Evolutionary conservation across 2,797 vertebrate species (phyloP), one percentile per base, ranked within the genome.

Genomic region (Enteromius afrohamiltoni): DNA sequence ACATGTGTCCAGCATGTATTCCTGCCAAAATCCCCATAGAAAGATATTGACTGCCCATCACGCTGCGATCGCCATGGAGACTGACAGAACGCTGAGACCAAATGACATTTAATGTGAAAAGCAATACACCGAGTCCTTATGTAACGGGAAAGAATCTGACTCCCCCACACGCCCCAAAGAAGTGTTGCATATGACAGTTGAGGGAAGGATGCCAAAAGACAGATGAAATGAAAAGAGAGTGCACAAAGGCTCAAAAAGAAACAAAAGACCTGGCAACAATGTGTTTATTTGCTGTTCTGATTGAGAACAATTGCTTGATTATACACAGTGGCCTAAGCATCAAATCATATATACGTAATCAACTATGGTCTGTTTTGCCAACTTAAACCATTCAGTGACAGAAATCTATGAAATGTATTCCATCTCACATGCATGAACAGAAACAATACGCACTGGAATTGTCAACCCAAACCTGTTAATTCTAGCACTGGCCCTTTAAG

Each of bases 401-500:
- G 17, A 49, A 49, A 49, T 78, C 14, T 78, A 31, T 31, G 11
- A 49, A 65, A 47, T 34, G 21, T 31, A 31, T 47, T 11, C 42
- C 11, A 65, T 34, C 7, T 42, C 64, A 26, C 8, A 88, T 89
- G 88, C 60, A 37, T 69, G 77, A 88, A 87, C 89, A 83, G 77
- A 88, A 83, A 88, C 53, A 53, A 80, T 80, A 82, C 13, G 7
- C 70, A 86, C 70, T 86, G 67, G 79, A 79, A 85, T 84, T 76
- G 86, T 64, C 80, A 87, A 83, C 86, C 84, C 67, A 74, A 26
- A 45, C 76, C 82, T 85, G 85, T 70, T 88, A 87, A 91, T 86
- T 69, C 85, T 83, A 86, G 84, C 58, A 80, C 70, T 67, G 90
- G 86, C 88, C 90, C 92, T 94, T 92, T 92, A 93, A 94, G 88